Evolutionary conservation across 1,140 invertebrate genomes (phyloP), one percentile per base, ranked within the genome.

Genomic region (Akabosia matsudoensis): DNA sequence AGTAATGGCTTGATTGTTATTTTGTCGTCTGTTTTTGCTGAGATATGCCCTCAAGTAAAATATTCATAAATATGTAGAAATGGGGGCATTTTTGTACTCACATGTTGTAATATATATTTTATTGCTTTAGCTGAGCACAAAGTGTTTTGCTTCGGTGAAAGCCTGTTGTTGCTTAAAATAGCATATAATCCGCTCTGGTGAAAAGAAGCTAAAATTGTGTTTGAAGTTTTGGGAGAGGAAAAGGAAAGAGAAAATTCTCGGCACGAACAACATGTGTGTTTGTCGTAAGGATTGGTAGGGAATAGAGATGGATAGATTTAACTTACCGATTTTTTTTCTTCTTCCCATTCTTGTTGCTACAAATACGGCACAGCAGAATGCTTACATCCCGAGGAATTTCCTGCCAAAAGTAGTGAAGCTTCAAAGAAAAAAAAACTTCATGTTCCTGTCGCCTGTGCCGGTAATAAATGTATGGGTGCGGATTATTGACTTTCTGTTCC

Each of bases 401-500:
- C n/a, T n/a, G n/a, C n/a, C n/a, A n/a, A n/a, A n/a, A n/a, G n/a
- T n/a, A n/a, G n/a, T n/a, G n/a, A n/a, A n/a, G n/a, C n/a, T n/a
- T n/a, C n/a, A n/a, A n/a, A n/a, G n/a, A n/a, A n/a, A n/a, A n/a
- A n/a, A n/a, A n/a, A n/a, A n/a, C n/a, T n/a, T n/a, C n/a, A 45
- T 45, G 37, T 45, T 45, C 37, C 37, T 45, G 7, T 45, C 37
- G 37, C 37, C 7, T 45, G 37, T 45, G 37, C n/a, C n/a, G n/a
- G n/a, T n/a, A n/a, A n/a, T n/a, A n/a, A n/a, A n/a, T 45, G 37
- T 45, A 45, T 45, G 37, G 7, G 37, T 45, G 7, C 18, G 18
- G 37, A 45, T 10, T 64, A 64, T 64, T 64, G 56, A 64, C 56
- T 64, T 64, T 28, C 56, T 45, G 7, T 28, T 64, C 56, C n/a